Evolutionary conservation across 2,888 invertebrate species (phyloP).

Genomic region (Brachylomia viminalis): DNA sequence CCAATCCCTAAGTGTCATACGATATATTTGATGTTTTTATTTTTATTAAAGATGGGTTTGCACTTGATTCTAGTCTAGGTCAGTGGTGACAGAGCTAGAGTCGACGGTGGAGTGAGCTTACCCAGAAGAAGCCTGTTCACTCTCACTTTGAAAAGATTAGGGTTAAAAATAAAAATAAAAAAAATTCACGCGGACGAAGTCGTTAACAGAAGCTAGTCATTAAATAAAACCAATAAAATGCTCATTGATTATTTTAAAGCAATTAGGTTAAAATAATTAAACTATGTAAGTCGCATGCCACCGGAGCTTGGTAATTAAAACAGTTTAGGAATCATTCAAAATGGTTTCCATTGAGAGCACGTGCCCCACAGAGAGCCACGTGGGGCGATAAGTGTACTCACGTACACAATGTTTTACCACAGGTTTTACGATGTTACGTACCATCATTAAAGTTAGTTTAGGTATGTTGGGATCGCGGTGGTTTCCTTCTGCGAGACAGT

Average conservation of each 20-base stretch:
- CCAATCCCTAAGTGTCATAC: no score
- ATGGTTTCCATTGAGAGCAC: conserved; percentile 58
- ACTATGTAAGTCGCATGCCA: conserved; percentile 14
- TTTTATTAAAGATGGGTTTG: no score
- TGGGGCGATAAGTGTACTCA: conserved; percentile 51
- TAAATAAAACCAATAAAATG: conserved; percentile 14
- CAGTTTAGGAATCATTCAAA: conserved; percentile 65
- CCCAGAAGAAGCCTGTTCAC: no score
- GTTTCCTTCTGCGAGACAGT: no score
- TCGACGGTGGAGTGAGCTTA: no score
- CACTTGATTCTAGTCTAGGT: no score
- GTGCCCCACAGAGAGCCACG: conserved; percentile 40
- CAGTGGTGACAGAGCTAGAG: no score
- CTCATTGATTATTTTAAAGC: conserved; percentile 1
- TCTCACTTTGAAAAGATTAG: no score
- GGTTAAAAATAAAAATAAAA: neutral
- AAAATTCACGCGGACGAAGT: neutral
- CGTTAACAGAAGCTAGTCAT: neutral
- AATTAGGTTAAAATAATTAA: conserved; percentile 13
- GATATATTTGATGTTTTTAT: neutral
- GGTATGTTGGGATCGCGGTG: neutral
- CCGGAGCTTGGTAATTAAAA: conserved; percentile 57
- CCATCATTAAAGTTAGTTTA: neutral
- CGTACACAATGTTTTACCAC: conserved; percentile 35
- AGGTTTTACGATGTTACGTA: conserved; percentile 21